These are phyloP conservation scores for Drosophila yakuba DNA, from an alignment of 1,140 invertebrate genomes.

Conservation along the genomic window DNA sequence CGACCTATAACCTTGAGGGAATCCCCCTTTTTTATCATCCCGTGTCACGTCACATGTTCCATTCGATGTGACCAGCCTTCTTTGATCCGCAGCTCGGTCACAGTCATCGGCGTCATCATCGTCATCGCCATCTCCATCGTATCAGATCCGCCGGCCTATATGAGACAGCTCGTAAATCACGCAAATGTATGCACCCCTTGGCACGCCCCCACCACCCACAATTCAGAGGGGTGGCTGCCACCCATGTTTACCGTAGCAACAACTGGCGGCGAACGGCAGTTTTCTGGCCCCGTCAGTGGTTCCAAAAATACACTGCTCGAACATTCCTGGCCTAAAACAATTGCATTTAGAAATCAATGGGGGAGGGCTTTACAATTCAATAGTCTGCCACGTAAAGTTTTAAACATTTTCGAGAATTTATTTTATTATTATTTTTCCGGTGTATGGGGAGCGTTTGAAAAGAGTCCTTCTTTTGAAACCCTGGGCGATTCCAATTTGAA, in stretches of 20 bases:
- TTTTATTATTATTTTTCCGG: neutral
- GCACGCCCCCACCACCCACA: constrained; percentile 26
- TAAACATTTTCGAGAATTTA: neutral
- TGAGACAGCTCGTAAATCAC: constrained; percentile 81
- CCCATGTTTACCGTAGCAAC: constrained; percentile 50
- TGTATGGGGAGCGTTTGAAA: constrained; percentile 9
- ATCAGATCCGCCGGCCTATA: constrained; percentile 49
- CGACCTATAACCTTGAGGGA: neutral
- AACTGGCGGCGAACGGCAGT: constrained; percentile 44
- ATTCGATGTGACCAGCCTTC: constrained; percentile 9
- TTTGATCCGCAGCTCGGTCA: constrained; percentile 24
- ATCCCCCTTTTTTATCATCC: constrained; percentile 1
- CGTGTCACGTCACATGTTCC: constrained; percentile 25
- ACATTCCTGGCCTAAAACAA: no score
- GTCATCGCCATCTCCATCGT: constrained; percentile 3
- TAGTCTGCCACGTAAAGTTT: neutral
- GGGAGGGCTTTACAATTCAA: no score
- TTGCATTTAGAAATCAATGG: no score
- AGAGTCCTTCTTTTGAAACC: constrained; percentile 2
- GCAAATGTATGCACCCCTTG: constrained; percentile 77
- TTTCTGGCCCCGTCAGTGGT: constrained; percentile 55
- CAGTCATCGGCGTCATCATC: constrained; percentile 25
- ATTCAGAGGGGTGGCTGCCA: constrained; percentile 7
- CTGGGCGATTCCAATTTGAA: constrained; percentile 35
- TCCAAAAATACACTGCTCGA: constrained; percentile 28